A percentile compares a stretch with the other conserved stretches of the same genome.
These are phyloP conservation scores for Dendrolimus punctatus DNA, from an alignment of 1,140 invertebrate genomes.

Conservation along the genomic window DNA sequence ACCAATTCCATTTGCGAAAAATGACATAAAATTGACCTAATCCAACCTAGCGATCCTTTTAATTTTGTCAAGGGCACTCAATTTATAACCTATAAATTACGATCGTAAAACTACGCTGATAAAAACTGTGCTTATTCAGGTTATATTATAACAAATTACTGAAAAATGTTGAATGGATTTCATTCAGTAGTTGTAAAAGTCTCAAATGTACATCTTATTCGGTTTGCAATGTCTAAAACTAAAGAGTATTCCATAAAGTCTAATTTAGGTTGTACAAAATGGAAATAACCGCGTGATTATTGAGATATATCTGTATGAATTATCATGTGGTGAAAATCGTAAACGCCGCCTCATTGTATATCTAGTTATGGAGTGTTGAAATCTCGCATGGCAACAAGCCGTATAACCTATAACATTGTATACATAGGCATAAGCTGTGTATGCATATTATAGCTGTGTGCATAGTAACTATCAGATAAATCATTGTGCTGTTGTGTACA, in stretches of 20 bases:
- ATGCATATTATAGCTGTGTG: constrained; percentile 19
- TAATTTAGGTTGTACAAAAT: constrained; percentile 14
- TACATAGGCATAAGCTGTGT: constrained; percentile 21
- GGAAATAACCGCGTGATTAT: constrained; percentile 1
- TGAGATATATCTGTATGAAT: constrained; percentile 1
- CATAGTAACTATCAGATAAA: constrained; percentile 45
- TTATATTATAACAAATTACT: constrained; percentile 26
- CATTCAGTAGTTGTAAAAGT: constrained; percentile 21
- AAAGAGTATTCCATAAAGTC: constrained; percentile 7
- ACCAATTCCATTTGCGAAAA: neutral
- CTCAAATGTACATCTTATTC: constrained; percentile 30
- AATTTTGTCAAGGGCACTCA: constrained; percentile 42
- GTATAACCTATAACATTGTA: constrained; percentile 52
- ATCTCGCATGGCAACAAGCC: constrained; percentile 63
- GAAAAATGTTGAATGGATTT: constrained; percentile 29
- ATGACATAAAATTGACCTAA: constrained; percentile 19
- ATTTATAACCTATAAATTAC: constrained; percentile 53
- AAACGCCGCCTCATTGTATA: constrained; percentile 7
- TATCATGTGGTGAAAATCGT: constrained; percentile 1
- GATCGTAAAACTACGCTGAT: constrained; percentile 25
- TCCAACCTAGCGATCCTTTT: constrained; percentile 36
- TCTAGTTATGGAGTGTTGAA: constrained; percentile 26
- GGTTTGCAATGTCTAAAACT: constrained; percentile 25
- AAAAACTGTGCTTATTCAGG: constrained; percentile 26
- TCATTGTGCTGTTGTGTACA: constrained; percentile 22